These are phyloP conservation scores for Paratilapia polleni DNA, from an alignment of 2,113 vertebrate species.

Conservation along the genomic window DNA sequence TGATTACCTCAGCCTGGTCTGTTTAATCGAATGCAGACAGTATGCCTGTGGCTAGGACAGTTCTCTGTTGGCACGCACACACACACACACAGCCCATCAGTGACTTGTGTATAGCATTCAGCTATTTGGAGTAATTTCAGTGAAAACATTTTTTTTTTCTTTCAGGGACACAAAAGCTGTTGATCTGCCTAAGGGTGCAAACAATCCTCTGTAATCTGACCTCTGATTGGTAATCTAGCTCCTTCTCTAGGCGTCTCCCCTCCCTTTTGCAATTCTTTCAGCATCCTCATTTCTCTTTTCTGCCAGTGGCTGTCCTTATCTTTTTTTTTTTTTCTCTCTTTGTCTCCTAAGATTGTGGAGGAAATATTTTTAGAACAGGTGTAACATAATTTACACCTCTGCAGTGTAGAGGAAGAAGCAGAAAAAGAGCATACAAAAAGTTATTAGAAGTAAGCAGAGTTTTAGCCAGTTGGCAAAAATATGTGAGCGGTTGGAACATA, in stretches of 20 bases:
- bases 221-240: conserved; percentile 5
- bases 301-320: background rate
- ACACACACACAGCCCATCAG: background rate
- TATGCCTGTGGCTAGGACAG: conserved; percentile 44
- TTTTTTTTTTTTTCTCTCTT: background rate
- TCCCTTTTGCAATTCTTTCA: background rate
- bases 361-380: conserved; percentile 14
- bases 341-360: background rate
- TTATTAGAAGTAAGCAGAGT: background rate
- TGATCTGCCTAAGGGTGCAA: conserved; percentile 25
- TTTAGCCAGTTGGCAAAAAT: background rate
- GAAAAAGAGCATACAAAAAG: background rate
- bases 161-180: conserved; percentile 3
- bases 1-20: conserved; percentile 57
- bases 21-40: conserved; percentile 56
- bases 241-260: background rate
- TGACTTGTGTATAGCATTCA: conserved; percentile 29
- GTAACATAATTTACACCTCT: conserved; percentile 24
- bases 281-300: background rate
- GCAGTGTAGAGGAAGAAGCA: background rate
- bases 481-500: background rate
- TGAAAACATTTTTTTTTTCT: conserved; percentile 16
- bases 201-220: background rate
- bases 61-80: background rate
- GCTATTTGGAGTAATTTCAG: conserved; percentile 48